A percentile compares a stretch with the other conserved stretches of the same genome.
Conservation (phyloP, 2,113 vertebrate species). For the Gavialis gangeticus region DNA sequence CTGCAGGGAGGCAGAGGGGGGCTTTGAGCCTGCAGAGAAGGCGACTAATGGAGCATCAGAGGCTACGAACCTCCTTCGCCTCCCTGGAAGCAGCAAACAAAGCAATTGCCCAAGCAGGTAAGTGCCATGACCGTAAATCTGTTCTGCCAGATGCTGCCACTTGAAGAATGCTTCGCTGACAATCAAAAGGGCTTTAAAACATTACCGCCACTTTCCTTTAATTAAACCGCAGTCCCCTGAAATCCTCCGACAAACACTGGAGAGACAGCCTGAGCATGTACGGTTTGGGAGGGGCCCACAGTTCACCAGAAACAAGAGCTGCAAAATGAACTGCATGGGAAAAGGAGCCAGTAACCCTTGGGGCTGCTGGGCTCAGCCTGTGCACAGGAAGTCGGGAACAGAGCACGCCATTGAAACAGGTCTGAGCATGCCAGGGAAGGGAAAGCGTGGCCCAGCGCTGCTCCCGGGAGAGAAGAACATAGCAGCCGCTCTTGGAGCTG, state of each 20-base stretch:
- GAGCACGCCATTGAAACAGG: rapidly evolving
- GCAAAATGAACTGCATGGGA: background rate
- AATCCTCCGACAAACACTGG: background rate
- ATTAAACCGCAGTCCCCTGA: background rate
- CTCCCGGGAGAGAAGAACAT: background rate
- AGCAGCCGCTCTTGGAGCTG: rapidly evolving
- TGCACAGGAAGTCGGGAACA: background rate
- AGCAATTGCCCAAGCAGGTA: background rate
- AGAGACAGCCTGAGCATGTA: background rate
- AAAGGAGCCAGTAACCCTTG: background rate
- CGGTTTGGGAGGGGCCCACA: background rate
- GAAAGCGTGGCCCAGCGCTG: background rate
- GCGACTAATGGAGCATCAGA: background rate
- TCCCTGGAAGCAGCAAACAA: background rate
- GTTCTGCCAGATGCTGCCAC: rapidly evolving
- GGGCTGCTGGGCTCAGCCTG: background rate
- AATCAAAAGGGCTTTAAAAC: background rate
- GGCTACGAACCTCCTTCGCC: background rate
- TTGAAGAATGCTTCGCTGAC: background rate
- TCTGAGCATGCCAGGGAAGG: background rate
- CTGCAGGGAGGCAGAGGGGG: background rate
- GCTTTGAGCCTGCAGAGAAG: background rate
- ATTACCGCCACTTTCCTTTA: background rate
- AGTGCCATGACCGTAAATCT: rapidly evolving
- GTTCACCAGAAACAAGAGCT: background rate